A percentile compares a stretch with the other conserved stretches of the same genome.
phyloP scores from a whole-genome alignment of 2,888 invertebrate species.

The Tholera decimalis region DNA sequence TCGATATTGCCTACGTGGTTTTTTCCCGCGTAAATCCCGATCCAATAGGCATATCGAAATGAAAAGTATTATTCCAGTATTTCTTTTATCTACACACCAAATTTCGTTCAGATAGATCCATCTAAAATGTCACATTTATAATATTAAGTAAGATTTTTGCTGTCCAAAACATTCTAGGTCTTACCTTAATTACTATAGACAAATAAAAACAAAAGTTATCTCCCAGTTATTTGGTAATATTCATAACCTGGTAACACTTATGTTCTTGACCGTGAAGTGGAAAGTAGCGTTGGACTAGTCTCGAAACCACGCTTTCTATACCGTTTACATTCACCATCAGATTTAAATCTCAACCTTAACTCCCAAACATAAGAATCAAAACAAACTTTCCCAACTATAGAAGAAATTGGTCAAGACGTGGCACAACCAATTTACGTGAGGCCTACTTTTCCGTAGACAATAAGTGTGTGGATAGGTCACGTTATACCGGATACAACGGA shows the following conservation, averaged over 20 bases:
- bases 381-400: slow-evolving; percentile 8
- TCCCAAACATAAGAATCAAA: neutral
- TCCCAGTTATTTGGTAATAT: slow-evolving; percentile 60
- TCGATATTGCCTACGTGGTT: too few species aligned
- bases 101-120: too few species aligned
- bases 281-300: slow-evolving; percentile 81
- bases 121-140: too few species aligned
- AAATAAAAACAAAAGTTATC: neutral
- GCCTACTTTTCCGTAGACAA: slow-evolving; percentile 38
- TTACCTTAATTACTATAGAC: neutral
- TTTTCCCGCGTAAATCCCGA: too few species aligned
- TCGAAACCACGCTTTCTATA: slow-evolving; percentile 61
- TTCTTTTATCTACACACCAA: too few species aligned
- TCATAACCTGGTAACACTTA: slow-evolving; percentile 74
- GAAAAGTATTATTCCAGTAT: too few species aligned
- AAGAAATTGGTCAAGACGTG: slow-evolving; percentile 34
- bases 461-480: slow-evolving; percentile 46
- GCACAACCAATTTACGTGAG: slow-evolving; percentile 56
- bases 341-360: slow-evolving; percentile 66
- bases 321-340: slow-evolving; percentile 17
- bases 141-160: too few species aligned
- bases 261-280: slow-evolving; percentile 89
- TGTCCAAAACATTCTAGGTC: too few species aligned
- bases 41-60: too few species aligned
- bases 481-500: slow-evolving; percentile 58